Percentiles rank a stretch among this genome's conserved stretches.
Evolutionary conservation across 35 echinoderm and acorn worm species (phyloP).

Genomic region (Heliocidaris tuberculata): DNA sequence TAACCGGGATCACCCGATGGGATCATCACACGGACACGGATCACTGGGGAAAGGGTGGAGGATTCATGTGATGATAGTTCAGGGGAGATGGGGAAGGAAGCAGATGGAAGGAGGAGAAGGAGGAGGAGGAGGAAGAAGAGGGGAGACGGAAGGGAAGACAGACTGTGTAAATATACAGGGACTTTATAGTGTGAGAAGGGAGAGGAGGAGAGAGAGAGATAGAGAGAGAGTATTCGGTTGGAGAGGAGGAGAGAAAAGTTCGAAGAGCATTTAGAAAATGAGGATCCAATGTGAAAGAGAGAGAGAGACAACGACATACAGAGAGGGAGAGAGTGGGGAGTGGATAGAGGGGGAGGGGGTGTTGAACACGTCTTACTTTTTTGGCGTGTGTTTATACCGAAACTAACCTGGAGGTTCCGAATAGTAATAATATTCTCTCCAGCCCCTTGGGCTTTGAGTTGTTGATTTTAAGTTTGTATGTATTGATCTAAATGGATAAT

Average conservation of each 20-base stretch:
- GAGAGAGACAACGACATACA: neutral
- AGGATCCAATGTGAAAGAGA: neutral
- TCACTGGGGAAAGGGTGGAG: neutral
- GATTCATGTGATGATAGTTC: neutral
- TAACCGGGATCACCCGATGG: neutral
- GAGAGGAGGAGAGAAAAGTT: neutral
- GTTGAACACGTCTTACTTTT: neutral
- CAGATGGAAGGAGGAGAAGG: neutral
- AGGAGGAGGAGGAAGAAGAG: neutral
- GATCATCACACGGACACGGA: constrained; percentile 8
- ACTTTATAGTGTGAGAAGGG: too few relatives aligned
- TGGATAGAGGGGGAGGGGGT: neutral
- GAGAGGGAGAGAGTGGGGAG: neutral
- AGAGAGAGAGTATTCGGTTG: neutral
- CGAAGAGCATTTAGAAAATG: too few relatives aligned
- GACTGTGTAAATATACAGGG: too few relatives aligned
- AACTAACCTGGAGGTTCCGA: too few relatives aligned
- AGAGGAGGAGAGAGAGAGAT: neutral
- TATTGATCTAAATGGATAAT: too few relatives aligned
- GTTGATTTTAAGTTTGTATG: too few relatives aligned
- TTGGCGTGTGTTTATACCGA: too few relatives aligned
- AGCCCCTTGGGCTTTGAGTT: too few relatives aligned
- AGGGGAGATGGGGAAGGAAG: neutral
- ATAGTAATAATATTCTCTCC: too few relatives aligned
- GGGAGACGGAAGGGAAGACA: too few relatives aligned